phyloP scores from a whole-genome alignment of 2,113 vertebrate species.

The Rhineura floridana region DNA sequence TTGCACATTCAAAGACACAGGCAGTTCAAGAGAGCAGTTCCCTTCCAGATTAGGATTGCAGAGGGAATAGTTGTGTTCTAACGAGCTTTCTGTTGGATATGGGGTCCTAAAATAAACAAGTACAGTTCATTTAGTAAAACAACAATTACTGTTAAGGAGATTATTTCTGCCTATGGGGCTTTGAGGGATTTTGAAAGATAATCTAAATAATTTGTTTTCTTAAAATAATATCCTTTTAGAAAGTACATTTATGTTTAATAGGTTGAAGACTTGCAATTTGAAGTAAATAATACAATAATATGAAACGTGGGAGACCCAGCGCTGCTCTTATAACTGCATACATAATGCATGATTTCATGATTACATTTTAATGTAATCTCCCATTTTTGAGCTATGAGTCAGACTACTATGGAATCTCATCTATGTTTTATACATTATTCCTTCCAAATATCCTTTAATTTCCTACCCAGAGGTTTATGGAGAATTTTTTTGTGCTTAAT shows the following conservation, averaged over 20 bases:
- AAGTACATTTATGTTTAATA: slow-evolving; percentile 44
- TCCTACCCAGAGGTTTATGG: slow-evolving; percentile 20
- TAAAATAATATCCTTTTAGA: slow-evolving; percentile 42
- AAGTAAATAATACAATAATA: slow-evolving; percentile 48
- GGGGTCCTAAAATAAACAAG: slow-evolving; percentile 33
- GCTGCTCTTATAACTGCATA: slow-evolving; percentile 36
- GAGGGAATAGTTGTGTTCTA: slow-evolving; percentile 16
- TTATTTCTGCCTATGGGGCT: slow-evolving; percentile 36
- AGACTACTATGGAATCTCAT: slow-evolving; percentile 37
- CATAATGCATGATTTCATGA: slow-evolving; percentile 54
- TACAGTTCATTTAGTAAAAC: slow-evolving; percentile 43
- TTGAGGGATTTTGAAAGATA: slow-evolving; percentile 45
- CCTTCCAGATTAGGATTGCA: slow-evolving; percentile 8
- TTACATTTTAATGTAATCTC: slow-evolving; percentile 50
- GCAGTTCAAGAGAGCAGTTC: accelerated
- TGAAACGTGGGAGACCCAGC: slow-evolving; percentile 23
- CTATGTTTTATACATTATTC: not conserved
- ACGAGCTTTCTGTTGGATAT: slow-evolving; percentile 30
- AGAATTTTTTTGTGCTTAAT: slow-evolving; percentile 11
- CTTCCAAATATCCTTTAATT: slow-evolving; percentile 48
- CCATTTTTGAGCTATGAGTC: slow-evolving; percentile 39
- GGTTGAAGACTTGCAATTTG: slow-evolving; percentile 45
- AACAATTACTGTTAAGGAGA: slow-evolving; percentile 29
- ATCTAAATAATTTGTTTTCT: slow-evolving; percentile 38
- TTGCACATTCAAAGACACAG: not conserved